Percentiles rank a stretch among this genome's conserved stretches.
phyloP scores from a whole-genome alignment of 2,888 invertebrate genomes.

The Pachydiplax longipennis region DNA sequence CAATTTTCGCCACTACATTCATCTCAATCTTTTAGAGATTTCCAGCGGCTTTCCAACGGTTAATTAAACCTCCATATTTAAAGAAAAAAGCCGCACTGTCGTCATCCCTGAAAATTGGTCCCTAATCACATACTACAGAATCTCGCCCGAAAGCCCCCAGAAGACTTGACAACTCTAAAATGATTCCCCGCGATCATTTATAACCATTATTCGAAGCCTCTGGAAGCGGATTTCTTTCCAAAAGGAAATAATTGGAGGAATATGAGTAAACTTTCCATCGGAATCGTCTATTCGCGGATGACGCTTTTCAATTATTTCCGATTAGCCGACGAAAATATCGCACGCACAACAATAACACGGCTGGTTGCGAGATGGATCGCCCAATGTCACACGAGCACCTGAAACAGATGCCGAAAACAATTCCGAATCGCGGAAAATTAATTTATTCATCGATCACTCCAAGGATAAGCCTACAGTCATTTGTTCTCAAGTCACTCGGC shows the following conservation, averaged over 20 bases:
- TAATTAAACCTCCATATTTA: not conserved
- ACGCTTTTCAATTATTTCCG: not conserved
- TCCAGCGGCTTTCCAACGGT: not conserved
- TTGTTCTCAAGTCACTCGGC: slow-evolving; percentile 37
- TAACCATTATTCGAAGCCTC: not conserved
- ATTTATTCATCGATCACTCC: slow-evolving; percentile 40
- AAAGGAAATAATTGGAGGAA: not conserved
- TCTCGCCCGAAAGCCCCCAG: not conserved
- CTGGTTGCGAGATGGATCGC: not conserved
- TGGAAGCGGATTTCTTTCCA: not conserved
- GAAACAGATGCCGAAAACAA: slow-evolving; percentile 45
- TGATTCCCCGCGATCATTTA: not conserved
- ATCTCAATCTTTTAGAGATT: not conserved
- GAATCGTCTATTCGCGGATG: not conserved
- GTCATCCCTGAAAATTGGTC: not conserved
- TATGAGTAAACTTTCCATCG: not conserved
- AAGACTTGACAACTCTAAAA: not conserved
- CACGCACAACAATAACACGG: not conserved
- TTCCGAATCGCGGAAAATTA: slow-evolving; percentile 35
- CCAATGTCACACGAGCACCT: slow-evolving; percentile 8
- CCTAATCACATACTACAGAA: not conserved
- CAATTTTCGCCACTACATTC: not conserved
- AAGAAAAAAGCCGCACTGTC: not conserved
- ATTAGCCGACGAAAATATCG: not conserved
- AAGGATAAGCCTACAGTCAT: slow-evolving; percentile 36